Evolutionary conservation across 2,888 invertebrate species (phyloP).

Genomic region (Lasioglossum oenotherae): DNA sequence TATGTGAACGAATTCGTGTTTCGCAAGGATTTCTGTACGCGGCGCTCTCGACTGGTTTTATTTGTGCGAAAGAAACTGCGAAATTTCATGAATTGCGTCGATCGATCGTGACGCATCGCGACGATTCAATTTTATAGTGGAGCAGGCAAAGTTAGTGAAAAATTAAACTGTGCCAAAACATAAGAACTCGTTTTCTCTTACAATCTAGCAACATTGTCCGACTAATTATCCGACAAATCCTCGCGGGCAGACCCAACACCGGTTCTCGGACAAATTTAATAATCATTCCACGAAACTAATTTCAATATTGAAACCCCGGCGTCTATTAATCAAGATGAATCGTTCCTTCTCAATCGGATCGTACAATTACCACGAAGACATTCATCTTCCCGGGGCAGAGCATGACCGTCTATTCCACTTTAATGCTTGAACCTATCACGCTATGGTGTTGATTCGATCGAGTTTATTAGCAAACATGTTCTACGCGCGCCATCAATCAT

Average conservation of each 20-base stretch:
- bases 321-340: slow-evolving; percentile 3
- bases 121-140: neutral
- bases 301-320: neutral
- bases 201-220: too few relatives aligned
- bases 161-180: neutral
- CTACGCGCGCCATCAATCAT: neutral
- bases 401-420: neutral
- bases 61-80: neutral
- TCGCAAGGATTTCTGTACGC: neutral
- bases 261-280: neutral
- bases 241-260: neutral
- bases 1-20: neutral
- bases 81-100: neutral
- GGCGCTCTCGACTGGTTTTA: neutral
- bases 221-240: neutral
- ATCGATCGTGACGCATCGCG: neutral
- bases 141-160: neutral
- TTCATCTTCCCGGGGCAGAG: slow-evolving; percentile 3
- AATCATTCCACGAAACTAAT: neutral
- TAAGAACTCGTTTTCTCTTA: neutral
- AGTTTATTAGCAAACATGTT: slow-evolving; percentile 17
- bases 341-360: neutral
- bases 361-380: slow-evolving; percentile 7
- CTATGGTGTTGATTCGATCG: slow-evolving; percentile 13
- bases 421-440: neutral